Base-by-base conservation (phyloP, 1,140 invertebrate species). In the Neodiprion fabricii region DNA sequence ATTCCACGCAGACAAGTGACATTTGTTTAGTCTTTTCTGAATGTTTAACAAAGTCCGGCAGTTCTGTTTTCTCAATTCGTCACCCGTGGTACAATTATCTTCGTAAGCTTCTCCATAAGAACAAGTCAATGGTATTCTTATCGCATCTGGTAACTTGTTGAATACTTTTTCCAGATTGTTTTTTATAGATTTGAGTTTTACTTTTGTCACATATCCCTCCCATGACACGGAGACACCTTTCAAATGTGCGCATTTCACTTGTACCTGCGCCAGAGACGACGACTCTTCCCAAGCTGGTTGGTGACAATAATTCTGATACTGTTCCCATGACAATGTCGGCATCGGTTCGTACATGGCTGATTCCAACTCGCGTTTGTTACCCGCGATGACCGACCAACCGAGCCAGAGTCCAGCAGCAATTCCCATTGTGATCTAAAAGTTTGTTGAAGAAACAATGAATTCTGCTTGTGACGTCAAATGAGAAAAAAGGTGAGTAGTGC, bases 251-350 rank as follows among this genome's bases (percentile, higher is more conserved):
- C 94, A 96, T 68, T 91, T 91, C 0, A 93, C 85, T 83, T 95
- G 94, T 0, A 92, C 91, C 48, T 90, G 88, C 7, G 89, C 89
- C 21, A 92, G 92, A 8, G 90, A 90, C 70, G 93, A 94, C 8
- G 90, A 85, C 79, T 93, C 90, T 71, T 92, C 90, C 91, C 91
- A 93, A 1, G 92, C 90, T 17, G 93, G 91, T 75, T 91, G 89
- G 76, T 93, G 91, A 81, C 94, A 95, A 70, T 93, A 90, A 53
- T 91, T 91, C 76, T 94, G 91, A 80, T 93, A 95, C 70, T 92
- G 90, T 50, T 95, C 92, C 94, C 93, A 95, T 4, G 85, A 80
- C 1, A 90, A 78, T 0, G 79, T 82, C 0, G 84, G 76, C 10
- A 84, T 79, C 17, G 90, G 73, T 61, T 88, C 82, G 49, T 84